A percentile compares a stretch with the other conserved stretches of the same genome.
These are phyloP conservation scores for Myiagra hebetior DNA, from an alignment of 2,113 vertebrate species.

Conservation along the genomic window DNA sequence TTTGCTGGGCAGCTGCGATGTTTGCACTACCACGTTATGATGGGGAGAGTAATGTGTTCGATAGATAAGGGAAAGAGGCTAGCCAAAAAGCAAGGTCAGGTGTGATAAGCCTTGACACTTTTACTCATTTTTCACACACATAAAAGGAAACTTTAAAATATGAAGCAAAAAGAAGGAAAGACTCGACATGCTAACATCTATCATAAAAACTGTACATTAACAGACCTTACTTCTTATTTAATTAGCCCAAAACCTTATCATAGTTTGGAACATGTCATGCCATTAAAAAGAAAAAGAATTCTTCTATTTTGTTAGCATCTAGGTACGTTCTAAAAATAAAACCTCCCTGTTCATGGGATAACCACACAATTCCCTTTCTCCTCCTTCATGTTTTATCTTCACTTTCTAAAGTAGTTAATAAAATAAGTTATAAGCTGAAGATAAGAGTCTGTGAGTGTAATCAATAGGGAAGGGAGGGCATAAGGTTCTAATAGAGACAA, in stretches of 20 bases:
- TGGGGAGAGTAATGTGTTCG: conserved; percentile 81
- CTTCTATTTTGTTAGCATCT: background rate
- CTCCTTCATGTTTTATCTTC: background rate
- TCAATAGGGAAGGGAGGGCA: background rate
- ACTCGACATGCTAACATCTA: conserved; percentile 26
- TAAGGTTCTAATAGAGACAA: background rate
- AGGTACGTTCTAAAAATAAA: background rate
- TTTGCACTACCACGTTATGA: conserved; percentile 78
- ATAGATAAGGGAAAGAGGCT: conserved; percentile 74
- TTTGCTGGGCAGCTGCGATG: conserved; percentile 67
- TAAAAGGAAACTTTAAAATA: conserved; percentile 73
- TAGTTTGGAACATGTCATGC: conserved; percentile 45
- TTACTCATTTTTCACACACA: conserved; percentile 78
- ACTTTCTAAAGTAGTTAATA: background rate
- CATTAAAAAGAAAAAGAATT: conserved; percentile 6
- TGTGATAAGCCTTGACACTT: conserved; percentile 77
- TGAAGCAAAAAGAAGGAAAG: conserved; percentile 53
- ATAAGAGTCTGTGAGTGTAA: background rate
- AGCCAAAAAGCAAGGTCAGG: conserved; percentile 74
- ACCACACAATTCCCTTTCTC: background rate
- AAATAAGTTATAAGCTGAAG: conserved; percentile 24
- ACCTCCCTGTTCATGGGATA: background rate
- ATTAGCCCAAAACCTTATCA: conserved; percentile 62
- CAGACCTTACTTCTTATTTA: conserved; percentile 57
- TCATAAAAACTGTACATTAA: conserved; percentile 32